Conservation (phyloP, 2,113 vertebrate species). For the Vicugna pacos region DNA sequence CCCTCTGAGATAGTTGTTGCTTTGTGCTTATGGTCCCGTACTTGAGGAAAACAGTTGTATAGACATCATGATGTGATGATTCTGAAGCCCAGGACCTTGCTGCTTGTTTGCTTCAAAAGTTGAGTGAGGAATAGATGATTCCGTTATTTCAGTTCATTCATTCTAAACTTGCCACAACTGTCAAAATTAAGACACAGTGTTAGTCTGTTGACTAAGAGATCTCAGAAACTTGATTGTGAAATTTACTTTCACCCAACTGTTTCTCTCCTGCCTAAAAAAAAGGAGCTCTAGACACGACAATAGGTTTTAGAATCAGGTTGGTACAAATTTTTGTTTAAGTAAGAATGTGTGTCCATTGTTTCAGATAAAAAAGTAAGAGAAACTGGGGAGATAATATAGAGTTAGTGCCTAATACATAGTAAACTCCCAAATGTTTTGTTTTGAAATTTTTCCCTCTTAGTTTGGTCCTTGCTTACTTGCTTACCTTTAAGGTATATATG, state of each 20-base stretch:
- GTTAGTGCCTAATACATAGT: background rate
- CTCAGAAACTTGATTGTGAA: slow-evolving; percentile 14
- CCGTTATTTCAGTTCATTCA: background rate
- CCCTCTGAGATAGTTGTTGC: background rate
- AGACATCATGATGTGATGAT: background rate
- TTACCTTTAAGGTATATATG: background rate
- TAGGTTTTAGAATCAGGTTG: slow-evolving; percentile 22
- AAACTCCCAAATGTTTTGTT: background rate
- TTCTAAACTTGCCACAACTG: background rate
- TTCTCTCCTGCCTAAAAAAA: slow-evolving; percentile 11
- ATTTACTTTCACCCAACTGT: background rate
- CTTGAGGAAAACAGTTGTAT: background rate
- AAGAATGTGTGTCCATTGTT: background rate
- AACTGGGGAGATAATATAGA: background rate
- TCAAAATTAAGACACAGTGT: background rate
- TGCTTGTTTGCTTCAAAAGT: background rate
- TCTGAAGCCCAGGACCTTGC: background rate
- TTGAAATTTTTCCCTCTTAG: background rate
- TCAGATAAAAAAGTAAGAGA: slow-evolving; percentile 22
- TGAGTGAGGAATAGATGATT: background rate
- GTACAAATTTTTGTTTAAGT: slow-evolving; percentile 25
- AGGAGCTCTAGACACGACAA: background rate
- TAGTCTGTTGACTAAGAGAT: slow-evolving; percentile 14
- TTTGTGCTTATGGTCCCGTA: background rate
- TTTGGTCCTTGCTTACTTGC: slow-evolving; percentile 16